Conservation (phyloP, 30 jellyfish, hydroid and myxozoan genomes). For the Nemopilema nomurai region DNA sequence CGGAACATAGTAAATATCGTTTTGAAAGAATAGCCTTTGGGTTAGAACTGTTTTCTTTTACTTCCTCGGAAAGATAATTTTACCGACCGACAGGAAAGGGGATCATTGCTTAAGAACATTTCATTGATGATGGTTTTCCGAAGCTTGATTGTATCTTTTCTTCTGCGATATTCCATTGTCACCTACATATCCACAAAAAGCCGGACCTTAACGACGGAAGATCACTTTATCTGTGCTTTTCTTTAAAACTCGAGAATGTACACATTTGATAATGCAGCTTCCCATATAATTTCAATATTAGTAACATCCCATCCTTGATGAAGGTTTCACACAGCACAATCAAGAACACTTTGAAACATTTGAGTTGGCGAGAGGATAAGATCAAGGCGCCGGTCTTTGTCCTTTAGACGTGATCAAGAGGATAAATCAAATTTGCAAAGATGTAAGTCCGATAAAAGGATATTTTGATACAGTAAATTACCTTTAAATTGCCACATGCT, state of each 20-base stretch:
- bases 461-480: not conserved
- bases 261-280: not conserved
- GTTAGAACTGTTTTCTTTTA: not conserved
- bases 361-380: not conserved
- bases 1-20: not conserved
- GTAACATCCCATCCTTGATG: not conserved
- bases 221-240: not conserved
- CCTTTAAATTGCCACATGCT: not conserved
- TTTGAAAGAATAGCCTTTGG: conserved; percentile 1
- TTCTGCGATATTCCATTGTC: not conserved
- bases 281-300: not conserved
- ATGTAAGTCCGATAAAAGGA: conserved; percentile 22
- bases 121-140: not conserved
- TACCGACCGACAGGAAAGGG: conserved; percentile 35
- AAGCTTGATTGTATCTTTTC: not conserved
- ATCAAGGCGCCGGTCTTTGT: conserved; percentile 14
- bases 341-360: not conserved
- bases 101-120: conserved; percentile 1
- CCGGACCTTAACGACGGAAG: not conserved
- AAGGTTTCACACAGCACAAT: not conserved
- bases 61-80: conserved; percentile 2
- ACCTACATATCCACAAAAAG: not conserved
- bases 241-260: not conserved
- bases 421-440: conserved; percentile 6
- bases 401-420: conserved; percentile 5